Evolutionary conservation across 2,888 invertebrate species (phyloP).

Genomic region (Patella depressa): DNA sequence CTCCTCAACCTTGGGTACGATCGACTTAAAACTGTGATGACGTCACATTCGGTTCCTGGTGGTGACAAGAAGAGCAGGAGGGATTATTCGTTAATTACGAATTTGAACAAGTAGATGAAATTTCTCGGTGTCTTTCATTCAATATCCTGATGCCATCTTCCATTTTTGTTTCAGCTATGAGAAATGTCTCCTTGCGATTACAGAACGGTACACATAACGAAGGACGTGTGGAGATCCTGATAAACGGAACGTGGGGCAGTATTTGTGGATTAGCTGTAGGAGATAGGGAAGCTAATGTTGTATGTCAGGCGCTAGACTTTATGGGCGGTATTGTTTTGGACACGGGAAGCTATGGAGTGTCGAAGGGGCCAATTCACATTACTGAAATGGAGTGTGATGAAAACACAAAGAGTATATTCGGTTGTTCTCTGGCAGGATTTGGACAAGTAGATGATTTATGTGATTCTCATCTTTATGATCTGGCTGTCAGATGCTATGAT

Average conservation of each 20-base stretch:
- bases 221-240: slow-evolving; percentile 81
- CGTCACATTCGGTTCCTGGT: no score
- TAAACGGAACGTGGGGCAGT: slow-evolving; percentile 83
- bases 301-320: slow-evolving; percentile 55
- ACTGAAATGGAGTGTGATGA: slow-evolving; percentile 72
- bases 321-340: slow-evolving; percentile 44
- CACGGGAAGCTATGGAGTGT: slow-evolving; percentile 29
- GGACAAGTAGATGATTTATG: slow-evolving; percentile 37
- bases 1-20: no score
- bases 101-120: no score
- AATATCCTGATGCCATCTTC: no score
- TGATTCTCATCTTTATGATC: slow-evolving; percentile 38
- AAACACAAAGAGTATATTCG: slow-evolving; percentile 42
- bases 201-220: slow-evolving; percentile 38
- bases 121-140: no score
- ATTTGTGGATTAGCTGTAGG: slow-evolving; percentile 76
- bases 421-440: slow-evolving; percentile 48
- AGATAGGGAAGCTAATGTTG: slow-evolving; percentile 49
- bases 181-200: slow-evolving; percentile 31
- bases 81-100: no score
- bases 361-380: slow-evolving; percentile 59
- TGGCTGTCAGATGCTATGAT: slow-evolving; percentile 51
- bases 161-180: slow-evolving; percentile 3
- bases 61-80: no score
- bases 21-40: no score